Base-by-base conservation (phyloP, 2,113 vertebrate species). In the Sorex araneus region DNA sequence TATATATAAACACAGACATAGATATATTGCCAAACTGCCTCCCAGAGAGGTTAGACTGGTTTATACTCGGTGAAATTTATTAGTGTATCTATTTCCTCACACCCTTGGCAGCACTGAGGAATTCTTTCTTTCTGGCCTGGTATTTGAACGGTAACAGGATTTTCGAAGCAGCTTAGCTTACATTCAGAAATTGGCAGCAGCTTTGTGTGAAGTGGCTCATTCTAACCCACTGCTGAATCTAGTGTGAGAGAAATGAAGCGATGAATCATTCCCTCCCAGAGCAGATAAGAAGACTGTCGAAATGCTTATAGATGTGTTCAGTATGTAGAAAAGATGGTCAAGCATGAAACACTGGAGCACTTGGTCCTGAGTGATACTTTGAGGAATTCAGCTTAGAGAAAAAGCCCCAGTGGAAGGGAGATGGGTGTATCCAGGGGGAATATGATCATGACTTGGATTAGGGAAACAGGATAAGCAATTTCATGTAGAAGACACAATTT, bases 401-500 rank as follows among this genome's bases (percentile, higher is more conserved):
- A 75, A 83, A 82, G 78, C 23, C 45, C 63, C 32, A 34, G 47
- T 83, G 50, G 91, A 89, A 86, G 76, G 40, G 67, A 81, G 90
- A 81, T 66, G 2, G 13, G 7, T 9, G 19, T 70, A 67, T 16
- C 54, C 25, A 45, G 4, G 21, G 34, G 34, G 60, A 78, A 60
- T 70, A 50, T 12, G 69, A 69, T 88, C 36, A 30, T 87, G 11
- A 43, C 10, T 69, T 70, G 43, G 36, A 40, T 87, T 69, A 81
- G 18, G 8, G 67, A 63, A 78, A 70, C 3, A 2, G 78, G 45
- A 36, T 66, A 78, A 86, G 25, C 32, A 63, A 66, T 45, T 84
- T 64, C 79, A 54, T n/a, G 69, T 21, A 60, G 32, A 34, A 83
- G 23, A 87, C 87, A 50, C 28, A 25, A 12, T 40, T 76, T 45